phyloP scores from a whole-genome alignment of 2,888 invertebrate genomes.

The Plemyria rubiginata region DNA sequence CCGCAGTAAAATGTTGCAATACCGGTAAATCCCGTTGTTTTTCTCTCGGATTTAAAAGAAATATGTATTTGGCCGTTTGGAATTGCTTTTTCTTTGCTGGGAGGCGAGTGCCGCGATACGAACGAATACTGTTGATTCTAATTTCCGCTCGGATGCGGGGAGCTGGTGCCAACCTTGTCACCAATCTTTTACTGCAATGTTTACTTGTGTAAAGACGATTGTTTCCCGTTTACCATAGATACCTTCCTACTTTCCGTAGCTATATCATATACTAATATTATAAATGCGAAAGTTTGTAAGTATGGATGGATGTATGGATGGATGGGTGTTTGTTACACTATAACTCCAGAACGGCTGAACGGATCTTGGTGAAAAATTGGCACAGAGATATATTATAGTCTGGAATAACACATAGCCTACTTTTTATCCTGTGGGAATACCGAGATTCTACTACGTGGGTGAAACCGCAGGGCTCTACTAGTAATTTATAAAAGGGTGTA shows the following conservation, averaged over 20 bases:
- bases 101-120: conserved; percentile 41
- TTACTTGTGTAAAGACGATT: conserved; percentile 29
- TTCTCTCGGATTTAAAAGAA: conserved; percentile 63
- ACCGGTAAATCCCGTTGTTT: conserved; percentile 72
- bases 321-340: too few relatives aligned
- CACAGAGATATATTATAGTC: too few relatives aligned
- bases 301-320: too few relatives aligned
- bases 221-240: conserved; percentile 27
- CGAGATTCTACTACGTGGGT: too few relatives aligned
- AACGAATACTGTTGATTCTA: conserved; percentile 55
- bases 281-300: too few relatives aligned
- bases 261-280: conserved; percentile 13
- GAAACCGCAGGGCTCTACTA: too few relatives aligned
- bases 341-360: too few relatives aligned
- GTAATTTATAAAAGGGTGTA: too few relatives aligned
- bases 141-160: conserved; percentile 68
- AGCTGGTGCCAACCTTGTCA: conserved; percentile 33
- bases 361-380: too few relatives aligned
- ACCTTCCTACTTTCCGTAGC: conserved; percentile 9
- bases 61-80: conserved; percentile 54
- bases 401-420: too few relatives aligned
- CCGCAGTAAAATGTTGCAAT: conserved; percentile 77
- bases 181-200: conserved; percentile 35
- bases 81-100: conserved; percentile 51
- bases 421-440: too few relatives aligned